Evolutionary conservation across 2,888 invertebrate genomes (phyloP).

Genomic region (Coleophora flavipennella): DNA sequence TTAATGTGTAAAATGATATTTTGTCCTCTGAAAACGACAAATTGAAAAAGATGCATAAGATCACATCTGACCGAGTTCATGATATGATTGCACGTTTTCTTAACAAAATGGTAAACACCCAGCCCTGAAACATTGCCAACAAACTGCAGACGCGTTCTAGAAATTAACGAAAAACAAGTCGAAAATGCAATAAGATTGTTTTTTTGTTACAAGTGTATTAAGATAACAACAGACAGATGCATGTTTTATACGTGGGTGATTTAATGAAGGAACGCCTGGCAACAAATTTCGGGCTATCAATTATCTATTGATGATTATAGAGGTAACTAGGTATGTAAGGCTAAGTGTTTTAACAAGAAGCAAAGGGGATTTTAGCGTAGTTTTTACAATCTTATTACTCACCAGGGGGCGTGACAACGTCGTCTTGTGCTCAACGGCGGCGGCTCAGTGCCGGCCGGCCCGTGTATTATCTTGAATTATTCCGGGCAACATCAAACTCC

Average conservation of each 20-base stretch:
- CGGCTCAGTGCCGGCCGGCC: slow-evolving; percentile 36
- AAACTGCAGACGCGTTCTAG: neutral
- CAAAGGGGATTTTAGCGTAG: slow-evolving; percentile 21
- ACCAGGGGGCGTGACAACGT: slow-evolving; percentile 54
- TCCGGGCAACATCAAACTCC: slow-evolving; percentile 57
- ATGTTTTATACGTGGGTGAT: slow-evolving; percentile 38
- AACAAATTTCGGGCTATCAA: slow-evolving; percentile 35
- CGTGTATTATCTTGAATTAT: slow-evolving; percentile 55
- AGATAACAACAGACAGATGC: neutral
- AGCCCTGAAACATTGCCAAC: slow-evolving; percentile 6
- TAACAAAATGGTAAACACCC: slow-evolving; percentile 23
- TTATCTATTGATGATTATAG: no score
- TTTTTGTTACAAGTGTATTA: no score
- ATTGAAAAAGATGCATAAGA: no score
- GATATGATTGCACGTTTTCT: slow-evolving; percentile 14
- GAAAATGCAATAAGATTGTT: no score
- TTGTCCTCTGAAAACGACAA: no score
- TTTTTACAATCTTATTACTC: slow-evolving; percentile 28
- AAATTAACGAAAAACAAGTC: no score
- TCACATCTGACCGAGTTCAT: neutral
- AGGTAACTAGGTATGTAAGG: no score
- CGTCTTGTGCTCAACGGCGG: slow-evolving; percentile 39
- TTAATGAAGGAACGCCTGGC: no score
- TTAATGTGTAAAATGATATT: no score
- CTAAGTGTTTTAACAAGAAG: slow-evolving; percentile 26